phyloP scores from a whole-genome alignment of 1,140 invertebrate species.

The Episyrphus balteatus region DNA sequence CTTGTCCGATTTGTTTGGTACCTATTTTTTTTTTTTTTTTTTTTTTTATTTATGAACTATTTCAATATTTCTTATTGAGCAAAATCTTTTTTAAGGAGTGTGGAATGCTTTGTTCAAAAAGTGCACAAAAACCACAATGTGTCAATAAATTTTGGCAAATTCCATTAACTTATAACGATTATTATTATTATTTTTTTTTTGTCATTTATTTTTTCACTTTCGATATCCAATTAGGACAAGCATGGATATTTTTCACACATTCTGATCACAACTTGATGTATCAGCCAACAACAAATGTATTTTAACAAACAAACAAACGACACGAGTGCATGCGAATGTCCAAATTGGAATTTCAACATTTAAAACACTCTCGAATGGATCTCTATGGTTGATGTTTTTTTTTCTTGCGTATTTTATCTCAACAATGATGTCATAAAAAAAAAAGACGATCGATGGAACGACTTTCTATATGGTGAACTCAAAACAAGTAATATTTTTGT shows the following conservation, averaged over 20 bases:
- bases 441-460: neutral
- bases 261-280: too few relatives aligned
- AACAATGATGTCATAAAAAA: neutral
- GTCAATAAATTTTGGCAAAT: too few relatives aligned
- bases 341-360: neutral
- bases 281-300: too few relatives aligned
- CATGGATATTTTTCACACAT: too few relatives aligned
- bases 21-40: neutral
- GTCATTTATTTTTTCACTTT: too few relatives aligned
- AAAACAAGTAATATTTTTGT: neutral
- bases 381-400: neutral
- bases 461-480: neutral
- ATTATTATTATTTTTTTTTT: too few relatives aligned
- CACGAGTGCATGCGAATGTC: neutral
- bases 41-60: neutral
- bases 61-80: neutral
- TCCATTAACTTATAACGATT: too few relatives aligned
- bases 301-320: too few relatives aligned
- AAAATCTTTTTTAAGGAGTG: neutral
- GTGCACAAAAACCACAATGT: too few relatives aligned
- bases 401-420: neutral
- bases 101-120: too few relatives aligned
- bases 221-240: too few relatives aligned
- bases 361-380: conserved; percentile 6
- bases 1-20: neutral